These are phyloP conservation scores for Astur gentilis DNA, from an alignment of 2,113 vertebrate species.

Conservation along the genomic window DNA sequence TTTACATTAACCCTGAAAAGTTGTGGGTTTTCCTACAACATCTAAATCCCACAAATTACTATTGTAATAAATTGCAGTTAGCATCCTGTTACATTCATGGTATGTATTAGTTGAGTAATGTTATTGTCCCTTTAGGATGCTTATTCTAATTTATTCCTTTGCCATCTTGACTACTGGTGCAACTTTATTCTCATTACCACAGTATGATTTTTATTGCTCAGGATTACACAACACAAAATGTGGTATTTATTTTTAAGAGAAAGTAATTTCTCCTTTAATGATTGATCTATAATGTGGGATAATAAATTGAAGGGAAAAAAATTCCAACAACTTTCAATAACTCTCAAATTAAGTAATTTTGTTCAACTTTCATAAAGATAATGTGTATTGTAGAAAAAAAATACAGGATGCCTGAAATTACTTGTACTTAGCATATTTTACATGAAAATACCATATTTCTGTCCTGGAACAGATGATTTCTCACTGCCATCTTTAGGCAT, in stretches of 20 bases:
- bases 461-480: background rate
- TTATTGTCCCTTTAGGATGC: background rate
- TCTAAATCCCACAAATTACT: background rate
- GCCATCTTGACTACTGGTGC: background rate
- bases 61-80: background rate
- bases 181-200: slow-evolving; percentile 23
- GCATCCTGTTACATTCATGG: background rate
- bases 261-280: background rate
- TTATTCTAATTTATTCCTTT: background rate
- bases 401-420: background rate
- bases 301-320: background rate
- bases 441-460: background rate
- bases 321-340: background rate
- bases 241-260: slow-evolving; percentile 13
- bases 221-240: background rate
- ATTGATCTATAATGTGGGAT: background rate
- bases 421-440: background rate
- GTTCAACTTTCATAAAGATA: background rate
- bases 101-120: background rate
- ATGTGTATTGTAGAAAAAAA: background rate
- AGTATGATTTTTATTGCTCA: slow-evolving; percentile 7
- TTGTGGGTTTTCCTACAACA: background rate
- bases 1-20: background rate
- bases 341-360: background rate
- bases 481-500: background rate